Conservation (phyloP, 2,113 vertebrate species). For the Solenodon paradoxus region DNA sequence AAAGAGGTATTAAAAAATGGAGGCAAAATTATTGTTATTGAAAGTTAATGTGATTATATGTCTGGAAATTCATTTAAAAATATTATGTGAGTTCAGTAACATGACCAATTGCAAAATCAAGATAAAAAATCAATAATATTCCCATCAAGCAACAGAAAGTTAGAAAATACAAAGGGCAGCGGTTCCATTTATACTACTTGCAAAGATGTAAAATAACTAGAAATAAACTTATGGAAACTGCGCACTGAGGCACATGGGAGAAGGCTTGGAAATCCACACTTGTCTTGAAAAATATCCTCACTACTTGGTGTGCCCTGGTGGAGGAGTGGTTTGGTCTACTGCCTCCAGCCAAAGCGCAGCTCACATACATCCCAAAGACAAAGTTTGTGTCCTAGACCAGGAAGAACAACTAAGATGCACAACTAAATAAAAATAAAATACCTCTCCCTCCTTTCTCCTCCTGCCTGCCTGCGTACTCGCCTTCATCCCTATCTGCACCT, state of each 20-base stretch:
- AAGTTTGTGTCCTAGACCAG: no score
- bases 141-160: neutral
- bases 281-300: no score
- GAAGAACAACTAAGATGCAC: no score
- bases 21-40: conserved; percentile 48
- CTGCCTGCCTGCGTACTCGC: no score
- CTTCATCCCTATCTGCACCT: no score
- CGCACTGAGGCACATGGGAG: neutral
- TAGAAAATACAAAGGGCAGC: neutral
- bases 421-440: no score
- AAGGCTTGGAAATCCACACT: neutral
- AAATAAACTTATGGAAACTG: neutral
- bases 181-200: neutral
- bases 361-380: no score
- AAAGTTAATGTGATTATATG: conserved; percentile 44
- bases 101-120: conserved; percentile 49
- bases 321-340: no score
- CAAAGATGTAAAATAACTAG: conserved; percentile 11
- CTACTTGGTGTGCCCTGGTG: no score
- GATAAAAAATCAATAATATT: conserved; percentile 54
- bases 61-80: conserved; percentile 44
- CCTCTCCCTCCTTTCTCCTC: no score
- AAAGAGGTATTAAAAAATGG: neutral
- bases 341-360: no score
- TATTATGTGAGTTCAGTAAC: conserved; percentile 46